Evolutionary conservation across 2,113 vertebrate genomes (phyloP).

Genomic region (Galeopterus variegatus): DNA sequence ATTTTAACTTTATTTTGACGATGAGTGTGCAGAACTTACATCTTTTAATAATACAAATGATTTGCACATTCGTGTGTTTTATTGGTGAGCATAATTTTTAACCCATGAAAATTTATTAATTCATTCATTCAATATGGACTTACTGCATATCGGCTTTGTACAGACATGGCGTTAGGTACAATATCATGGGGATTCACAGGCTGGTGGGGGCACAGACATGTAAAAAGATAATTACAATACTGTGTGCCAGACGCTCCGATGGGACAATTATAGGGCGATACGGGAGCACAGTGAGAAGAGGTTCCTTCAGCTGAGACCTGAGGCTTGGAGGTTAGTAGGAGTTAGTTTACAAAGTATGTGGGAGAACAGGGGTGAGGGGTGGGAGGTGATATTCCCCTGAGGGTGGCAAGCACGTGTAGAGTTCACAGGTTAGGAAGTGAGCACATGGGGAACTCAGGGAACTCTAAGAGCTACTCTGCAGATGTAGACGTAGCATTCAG

Average conservation of each 20-base stretch:
- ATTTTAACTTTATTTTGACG: constrained; percentile 58
- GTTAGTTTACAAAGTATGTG: neutral
- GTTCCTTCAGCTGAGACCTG: neutral
- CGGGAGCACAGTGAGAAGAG: neutral
- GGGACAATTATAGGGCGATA: neutral
- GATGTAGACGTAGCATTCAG: neutral
- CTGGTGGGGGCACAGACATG: neutral
- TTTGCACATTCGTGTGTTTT: neutral
- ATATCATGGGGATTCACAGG: neutral
- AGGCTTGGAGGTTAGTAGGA: neutral
- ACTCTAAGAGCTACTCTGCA: neutral
- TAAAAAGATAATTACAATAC: neutral
- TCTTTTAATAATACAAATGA: constrained; percentile 41
- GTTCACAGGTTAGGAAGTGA: neutral
- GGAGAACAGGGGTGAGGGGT: neutral
- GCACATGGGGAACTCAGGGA: neutral
- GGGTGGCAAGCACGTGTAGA: neutral
- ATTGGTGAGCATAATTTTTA: neutral
- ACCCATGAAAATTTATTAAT: neutral
- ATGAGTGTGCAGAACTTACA: neutral
- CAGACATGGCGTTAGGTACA: neutral
- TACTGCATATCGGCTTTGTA: neutral
- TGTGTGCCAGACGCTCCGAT: neutral
- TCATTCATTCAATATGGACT: neutral
- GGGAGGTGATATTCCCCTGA: neutral